Conservation (phyloP, 1,140 invertebrate genomes). For the Eupristina koningsbergeri region DNA sequence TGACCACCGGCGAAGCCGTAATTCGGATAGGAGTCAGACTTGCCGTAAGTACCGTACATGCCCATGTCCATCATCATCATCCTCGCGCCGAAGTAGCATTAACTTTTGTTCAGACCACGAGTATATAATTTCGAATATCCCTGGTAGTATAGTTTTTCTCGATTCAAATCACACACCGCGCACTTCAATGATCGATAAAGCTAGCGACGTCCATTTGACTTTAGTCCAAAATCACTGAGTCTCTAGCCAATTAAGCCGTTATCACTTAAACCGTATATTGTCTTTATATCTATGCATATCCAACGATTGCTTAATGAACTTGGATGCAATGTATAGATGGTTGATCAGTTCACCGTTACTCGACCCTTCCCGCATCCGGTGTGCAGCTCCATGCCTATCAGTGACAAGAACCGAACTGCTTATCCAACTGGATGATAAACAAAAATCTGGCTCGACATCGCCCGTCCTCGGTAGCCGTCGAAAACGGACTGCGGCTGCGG, state of each 20-base stretch:
- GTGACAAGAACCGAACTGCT: too few species aligned
- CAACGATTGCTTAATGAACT: too few species aligned
- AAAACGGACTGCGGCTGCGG: conserved; percentile 62
- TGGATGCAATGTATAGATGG: too few species aligned
- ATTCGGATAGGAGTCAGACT: conserved; percentile 73
- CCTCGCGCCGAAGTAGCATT: conserved; percentile 64
- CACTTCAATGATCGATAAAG: not conserved
- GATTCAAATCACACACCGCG: not conserved
- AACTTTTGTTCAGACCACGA: conserved; percentile 47
- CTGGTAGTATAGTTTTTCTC: not conserved
- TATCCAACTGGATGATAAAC: too few species aligned
- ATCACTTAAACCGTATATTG: too few species aligned
- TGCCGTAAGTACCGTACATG: conserved; percentile 79
- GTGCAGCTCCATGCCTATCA: not conserved
- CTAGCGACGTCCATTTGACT: not conserved
- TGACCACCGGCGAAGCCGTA: conserved; percentile 67
- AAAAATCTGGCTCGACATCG: conserved; percentile 15
- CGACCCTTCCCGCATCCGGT: not conserved
- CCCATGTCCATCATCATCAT: conserved; percentile 83
- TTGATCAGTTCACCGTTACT: not conserved
- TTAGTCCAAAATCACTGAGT: not conserved
- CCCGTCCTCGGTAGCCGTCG: conserved; percentile 58
- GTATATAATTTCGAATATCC: not conserved
- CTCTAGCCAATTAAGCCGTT: too few species aligned
- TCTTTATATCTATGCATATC: too few species aligned